These are phyloP conservation scores for Lordiphosa mommai DNA, from an alignment of 1,140 invertebrate species.

Conservation along the genomic window DNA sequence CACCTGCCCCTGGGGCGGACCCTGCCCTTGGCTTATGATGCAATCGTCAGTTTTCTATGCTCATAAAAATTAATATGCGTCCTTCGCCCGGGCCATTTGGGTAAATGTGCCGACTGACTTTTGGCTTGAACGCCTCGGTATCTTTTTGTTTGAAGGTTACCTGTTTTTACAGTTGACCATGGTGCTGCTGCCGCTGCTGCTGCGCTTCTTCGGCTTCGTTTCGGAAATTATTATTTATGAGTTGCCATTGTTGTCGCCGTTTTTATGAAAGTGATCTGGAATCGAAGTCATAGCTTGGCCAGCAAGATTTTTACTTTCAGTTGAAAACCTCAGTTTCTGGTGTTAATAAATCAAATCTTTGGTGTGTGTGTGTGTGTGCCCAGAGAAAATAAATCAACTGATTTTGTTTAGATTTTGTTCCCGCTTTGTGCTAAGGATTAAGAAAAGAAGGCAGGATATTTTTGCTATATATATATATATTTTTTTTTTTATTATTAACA, in stretches of 20 bases:
- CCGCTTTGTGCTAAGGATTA: slow-evolving; percentile 55
- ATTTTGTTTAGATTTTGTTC: slow-evolving; percentile 39
- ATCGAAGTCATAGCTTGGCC: slow-evolving; percentile 21
- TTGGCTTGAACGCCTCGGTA: slow-evolving; percentile 49
- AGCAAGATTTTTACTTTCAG: slow-evolving; percentile 66
- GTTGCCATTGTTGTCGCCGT: slow-evolving; percentile 68
- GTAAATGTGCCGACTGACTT: slow-evolving; percentile 45
- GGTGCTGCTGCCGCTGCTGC: not conserved
- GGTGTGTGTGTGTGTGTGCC: slow-evolving; percentile 42
- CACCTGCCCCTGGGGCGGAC: slow-evolving; percentile 50
- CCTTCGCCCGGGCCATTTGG: slow-evolving; percentile 69
- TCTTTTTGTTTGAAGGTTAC: slow-evolving; percentile 58
- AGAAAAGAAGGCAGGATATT: slow-evolving; percentile 1
- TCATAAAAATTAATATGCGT: slow-evolving; percentile 79
- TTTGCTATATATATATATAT: not conserved
- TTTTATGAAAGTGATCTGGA: slow-evolving; percentile 57
- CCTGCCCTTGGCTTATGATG: slow-evolving; percentile 46
- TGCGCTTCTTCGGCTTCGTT: slow-evolving; percentile 11
- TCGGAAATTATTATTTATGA: slow-evolving; percentile 75
- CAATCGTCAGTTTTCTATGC: slow-evolving; percentile 71
- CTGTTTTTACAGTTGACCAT: slow-evolving; percentile 70
- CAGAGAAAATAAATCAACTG: slow-evolving; percentile 50
- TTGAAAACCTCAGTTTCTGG: slow-evolving; percentile 39
- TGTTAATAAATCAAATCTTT: slow-evolving; percentile 44
- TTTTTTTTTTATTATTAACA: not conserved